Percentiles rank a stretch among this genome's conserved stretches.
Evolutionary conservation across 2,113 vertebrate species (phyloP).

Genomic region (Acrocephalus kingi): DNA sequence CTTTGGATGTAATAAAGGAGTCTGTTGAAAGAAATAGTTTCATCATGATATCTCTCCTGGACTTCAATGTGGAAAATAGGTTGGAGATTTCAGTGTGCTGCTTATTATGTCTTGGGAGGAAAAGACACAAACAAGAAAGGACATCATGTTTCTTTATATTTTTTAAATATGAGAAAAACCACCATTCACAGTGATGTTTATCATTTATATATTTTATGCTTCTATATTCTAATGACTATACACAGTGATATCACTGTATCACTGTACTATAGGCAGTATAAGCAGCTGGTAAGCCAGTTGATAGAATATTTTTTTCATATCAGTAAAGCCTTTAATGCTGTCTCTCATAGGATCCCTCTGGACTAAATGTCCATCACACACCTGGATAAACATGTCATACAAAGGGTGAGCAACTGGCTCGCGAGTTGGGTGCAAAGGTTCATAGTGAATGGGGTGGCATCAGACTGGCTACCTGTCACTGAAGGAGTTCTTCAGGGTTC

Average conservation of each 20-base stretch:
- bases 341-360: background rate
- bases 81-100: background rate
- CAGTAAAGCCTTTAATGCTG: background rate
- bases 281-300: background rate
- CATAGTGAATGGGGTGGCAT: background rate
- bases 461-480: background rate
- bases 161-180: background rate
- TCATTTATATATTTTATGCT: background rate
- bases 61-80: background rate
- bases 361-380: background rate
- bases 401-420: background rate
- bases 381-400: background rate
- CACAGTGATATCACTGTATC: background rate
- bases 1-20: background rate
- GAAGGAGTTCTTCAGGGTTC: background rate
- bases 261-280: background rate
- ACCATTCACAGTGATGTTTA: background rate
- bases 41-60: background rate
- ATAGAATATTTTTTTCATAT: background rate
- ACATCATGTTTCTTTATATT: background rate
- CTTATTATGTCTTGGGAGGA: background rate
- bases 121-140: background rate
- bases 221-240: background rate
- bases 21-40: background rate
- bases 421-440: accelerated